phyloP scores from a whole-genome alignment of 2,797 vertebrate genomes.

The Liasis olivaceus region DNA sequence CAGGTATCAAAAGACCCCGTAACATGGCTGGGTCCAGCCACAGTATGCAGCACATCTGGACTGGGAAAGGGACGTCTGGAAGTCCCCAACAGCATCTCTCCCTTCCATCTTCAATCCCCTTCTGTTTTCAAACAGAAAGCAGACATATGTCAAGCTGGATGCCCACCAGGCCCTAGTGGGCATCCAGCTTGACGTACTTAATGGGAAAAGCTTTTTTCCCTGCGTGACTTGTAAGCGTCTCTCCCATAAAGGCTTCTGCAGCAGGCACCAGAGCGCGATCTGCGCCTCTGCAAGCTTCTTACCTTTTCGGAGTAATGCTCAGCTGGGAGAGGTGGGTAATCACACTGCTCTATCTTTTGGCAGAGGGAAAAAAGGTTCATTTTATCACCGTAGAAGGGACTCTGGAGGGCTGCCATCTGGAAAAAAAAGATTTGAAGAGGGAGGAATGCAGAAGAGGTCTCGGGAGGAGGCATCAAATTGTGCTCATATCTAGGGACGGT shows the following conservation, averaged over 20 bases:
- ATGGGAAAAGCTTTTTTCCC: not conserved
- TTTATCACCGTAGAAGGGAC: conserved; percentile 89
- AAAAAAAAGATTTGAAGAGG: not conserved
- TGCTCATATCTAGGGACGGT: not conserved
- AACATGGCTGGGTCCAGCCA: not conserved
- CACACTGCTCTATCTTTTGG: conserved; percentile 88
- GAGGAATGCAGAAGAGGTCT: not conserved
- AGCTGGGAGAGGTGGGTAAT: conserved; percentile 84
- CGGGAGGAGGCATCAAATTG: too few species aligned
- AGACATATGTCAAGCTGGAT: too few species aligned
- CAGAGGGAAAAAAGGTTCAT: conserved; percentile 88
- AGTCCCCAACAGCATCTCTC: not conserved
- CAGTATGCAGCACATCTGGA: not conserved
- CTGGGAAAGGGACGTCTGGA: not conserved
- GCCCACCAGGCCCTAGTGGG: not conserved
- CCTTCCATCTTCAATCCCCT: too few species aligned
- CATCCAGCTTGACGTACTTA: not conserved
- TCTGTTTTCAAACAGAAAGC: not conserved
- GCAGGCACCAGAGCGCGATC: too few species aligned
- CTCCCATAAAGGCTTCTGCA: not conserved
- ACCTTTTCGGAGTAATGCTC: conserved; percentile 89
- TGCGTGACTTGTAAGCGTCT: not conserved
- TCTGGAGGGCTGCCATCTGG: conserved; percentile 89
- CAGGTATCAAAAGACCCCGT: too few species aligned
- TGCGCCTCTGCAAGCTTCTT: not conserved